These are phyloP conservation scores for Siphamia tubifer DNA, from an alignment of 2,113 vertebrate genomes.

Conservation along the genomic window DNA sequence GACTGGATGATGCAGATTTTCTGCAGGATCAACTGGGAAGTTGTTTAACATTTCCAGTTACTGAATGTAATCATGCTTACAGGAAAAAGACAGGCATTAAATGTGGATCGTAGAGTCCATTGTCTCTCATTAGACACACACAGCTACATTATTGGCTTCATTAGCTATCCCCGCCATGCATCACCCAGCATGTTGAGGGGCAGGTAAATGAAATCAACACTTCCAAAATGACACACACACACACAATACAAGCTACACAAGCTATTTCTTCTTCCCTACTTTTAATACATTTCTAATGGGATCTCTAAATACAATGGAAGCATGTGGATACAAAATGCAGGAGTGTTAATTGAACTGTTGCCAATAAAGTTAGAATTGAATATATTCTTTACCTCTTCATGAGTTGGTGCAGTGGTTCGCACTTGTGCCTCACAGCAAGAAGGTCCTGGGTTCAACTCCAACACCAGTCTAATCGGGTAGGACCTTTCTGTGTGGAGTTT, in stretches of 20 bases:
- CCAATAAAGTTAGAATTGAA: too few species aligned
- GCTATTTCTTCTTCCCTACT: slow-evolving; percentile 6
- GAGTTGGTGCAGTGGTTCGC: too few species aligned
- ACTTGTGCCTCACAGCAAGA: too few species aligned
- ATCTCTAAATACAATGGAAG: too few species aligned
- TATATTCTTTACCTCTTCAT: too few species aligned
- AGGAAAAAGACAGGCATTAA: slow-evolving; percentile 17
- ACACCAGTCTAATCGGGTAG: too few species aligned
- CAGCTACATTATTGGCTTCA: slow-evolving; percentile 65
- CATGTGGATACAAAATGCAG: too few species aligned
- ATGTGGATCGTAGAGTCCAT: slow-evolving; percentile 40
- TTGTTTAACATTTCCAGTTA: background rate
- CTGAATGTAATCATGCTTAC: slow-evolving; percentile 15
- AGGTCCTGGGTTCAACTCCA: too few species aligned
- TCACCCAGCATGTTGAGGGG: slow-evolving; percentile 48
- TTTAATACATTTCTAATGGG: slow-evolving; percentile 40
- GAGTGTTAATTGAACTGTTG: too few species aligned
- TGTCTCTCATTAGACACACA: slow-evolving; percentile 61
- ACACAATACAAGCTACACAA: slow-evolving; percentile 8
- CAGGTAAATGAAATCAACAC: slow-evolving; percentile 16
- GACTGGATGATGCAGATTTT: background rate
- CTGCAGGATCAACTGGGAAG: background rate
- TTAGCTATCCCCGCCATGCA: slow-evolving; percentile 58
- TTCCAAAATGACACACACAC: slow-evolving; percentile 19
- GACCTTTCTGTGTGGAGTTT: too few species aligned